Evolutionary conservation across 2,888 invertebrate genomes (phyloP), one percentile per base, ranked within the genome.

Genomic region (Drosophila prolongata): DNA sequence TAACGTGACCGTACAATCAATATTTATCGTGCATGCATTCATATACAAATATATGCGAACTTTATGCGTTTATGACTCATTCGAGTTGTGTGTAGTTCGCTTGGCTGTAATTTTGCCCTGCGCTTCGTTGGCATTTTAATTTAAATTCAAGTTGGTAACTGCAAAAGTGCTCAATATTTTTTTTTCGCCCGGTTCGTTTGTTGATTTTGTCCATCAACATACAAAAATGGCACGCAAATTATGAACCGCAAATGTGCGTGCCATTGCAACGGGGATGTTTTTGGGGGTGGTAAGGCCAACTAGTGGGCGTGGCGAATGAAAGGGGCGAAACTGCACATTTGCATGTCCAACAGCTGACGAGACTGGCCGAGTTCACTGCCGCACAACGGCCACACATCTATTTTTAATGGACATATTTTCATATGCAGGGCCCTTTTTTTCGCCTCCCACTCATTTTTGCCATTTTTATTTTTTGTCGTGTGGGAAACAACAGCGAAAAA

Each of bases 181-280:
- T 60, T 66, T 53, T 66, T 60, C 40, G 49, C 42, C 10, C 16
- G 13, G 40, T 34, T 59, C 52, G 60, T 76, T 85, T 82, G 81
- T 83, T 87, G 82, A 83, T 87, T 87, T 86, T 85, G 88, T 86
- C 83, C 88, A 86, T 87, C 83, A 83, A 86, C 83, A 80, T 87
- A 87, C 82, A 83, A 86, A 83, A 83, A 79, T 85, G 83, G 68
- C 83, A 79, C 76, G 76, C 88, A 87, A 87, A 83, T 83, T 83
- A 83, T 83, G 86, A 88, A 87, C 83, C 88, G 80, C 83, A 86
- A 83, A 83, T 83, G 86, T 82, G 86, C 87, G 84, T 82, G 84
- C 61, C 65, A 66, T 30, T 13, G 49, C n/a, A 16, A 50, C 42
- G 49, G 66, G 60, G 46, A 58, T 30, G n/a, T 27, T 27, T 27